Evolutionary conservation across 2,113 vertebrate species (phyloP).

Genomic region (Delphinapterus leucas): DNA sequence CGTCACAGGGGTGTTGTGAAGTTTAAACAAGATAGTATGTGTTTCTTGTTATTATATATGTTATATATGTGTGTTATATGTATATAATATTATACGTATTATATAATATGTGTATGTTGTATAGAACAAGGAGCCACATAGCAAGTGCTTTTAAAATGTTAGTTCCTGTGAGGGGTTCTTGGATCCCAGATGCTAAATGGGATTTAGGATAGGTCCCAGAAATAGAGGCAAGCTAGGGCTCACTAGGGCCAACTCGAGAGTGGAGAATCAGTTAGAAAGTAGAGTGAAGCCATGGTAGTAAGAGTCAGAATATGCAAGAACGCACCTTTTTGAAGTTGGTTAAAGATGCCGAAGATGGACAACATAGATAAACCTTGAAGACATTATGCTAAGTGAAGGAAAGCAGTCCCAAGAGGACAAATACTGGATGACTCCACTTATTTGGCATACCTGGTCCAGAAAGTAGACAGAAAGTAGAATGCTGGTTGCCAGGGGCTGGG

Average conservation of each 20-base stretch:
- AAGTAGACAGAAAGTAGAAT: background rate
- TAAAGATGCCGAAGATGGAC: background rate
- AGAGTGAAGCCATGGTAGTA: background rate
- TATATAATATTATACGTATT: background rate
- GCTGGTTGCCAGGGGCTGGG: background rate
- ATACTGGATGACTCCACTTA: background rate
- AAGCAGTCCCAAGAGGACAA: background rate
- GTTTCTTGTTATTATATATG: background rate
- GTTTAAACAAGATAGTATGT: background rate
- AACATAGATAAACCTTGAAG: background rate
- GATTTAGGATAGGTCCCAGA: background rate
- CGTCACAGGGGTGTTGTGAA: background rate
- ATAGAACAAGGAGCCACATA: background rate
- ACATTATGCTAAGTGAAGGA: background rate
- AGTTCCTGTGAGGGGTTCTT: background rate
- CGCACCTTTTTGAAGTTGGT: background rate
- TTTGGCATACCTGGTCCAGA: too few relatives aligned
- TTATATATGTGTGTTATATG: background rate
- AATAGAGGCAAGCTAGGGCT: background rate
- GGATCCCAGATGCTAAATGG: background rate
- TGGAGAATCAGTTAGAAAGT: background rate
- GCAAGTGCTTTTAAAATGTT: background rate
- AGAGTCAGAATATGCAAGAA: background rate
- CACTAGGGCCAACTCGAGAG: background rate
- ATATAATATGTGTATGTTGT: background rate